A percentile compares a stretch with the other conserved stretches of the same genome.
These are phyloP conservation scores for Aplocera efformata DNA, from an alignment of 2,888 invertebrate species.

Conservation along the genomic window DNA sequence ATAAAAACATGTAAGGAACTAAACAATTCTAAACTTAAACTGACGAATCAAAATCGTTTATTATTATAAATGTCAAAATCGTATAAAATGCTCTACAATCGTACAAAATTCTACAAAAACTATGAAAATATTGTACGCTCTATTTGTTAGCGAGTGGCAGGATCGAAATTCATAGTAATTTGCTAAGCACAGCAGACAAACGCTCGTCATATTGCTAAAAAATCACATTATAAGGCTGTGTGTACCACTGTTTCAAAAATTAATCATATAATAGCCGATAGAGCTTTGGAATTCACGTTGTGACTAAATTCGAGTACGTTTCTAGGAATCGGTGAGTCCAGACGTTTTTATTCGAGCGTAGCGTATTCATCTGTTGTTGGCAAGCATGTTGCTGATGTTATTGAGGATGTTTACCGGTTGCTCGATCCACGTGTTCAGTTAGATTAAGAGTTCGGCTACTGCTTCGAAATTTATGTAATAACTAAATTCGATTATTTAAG, in stretches of 20 bases:
- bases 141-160: slow-evolving; percentile 34
- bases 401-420: slow-evolving; percentile 92
- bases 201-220: slow-evolving; percentile 19
- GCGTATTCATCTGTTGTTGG: slow-evolving; percentile 98
- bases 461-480: too few species aligned
- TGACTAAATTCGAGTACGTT: slow-evolving; percentile 39
- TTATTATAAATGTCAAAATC: slow-evolving; percentile 17
- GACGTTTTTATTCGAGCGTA: slow-evolving; percentile 95
- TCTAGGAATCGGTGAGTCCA: slow-evolving; percentile 83
- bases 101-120: slow-evolving; percentile 56
- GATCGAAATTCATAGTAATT: slow-evolving; percentile 24
- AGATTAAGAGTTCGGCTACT: slow-evolving; percentile 65
- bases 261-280: slow-evolving; percentile 17
- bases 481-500: too few species aligned
- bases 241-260: slow-evolving; percentile 5
- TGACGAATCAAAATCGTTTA: slow-evolving; percentile 25
- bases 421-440: slow-evolving; percentile 74
- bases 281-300: slow-evolving; percentile 49
- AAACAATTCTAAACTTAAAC: slow-evolving; percentile 40
- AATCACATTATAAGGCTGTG: slow-evolving; percentile 20
- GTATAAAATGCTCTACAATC: slow-evolving; percentile 50
- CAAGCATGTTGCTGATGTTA: slow-evolving; percentile 99
- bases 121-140: slow-evolving; percentile 34
- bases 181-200: slow-evolving; percentile 21
- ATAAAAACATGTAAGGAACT: slow-evolving; percentile 47